phyloP scores from a whole-genome alignment of 2,797 vertebrate genomes.

The Streptopelia turtur region DNA sequence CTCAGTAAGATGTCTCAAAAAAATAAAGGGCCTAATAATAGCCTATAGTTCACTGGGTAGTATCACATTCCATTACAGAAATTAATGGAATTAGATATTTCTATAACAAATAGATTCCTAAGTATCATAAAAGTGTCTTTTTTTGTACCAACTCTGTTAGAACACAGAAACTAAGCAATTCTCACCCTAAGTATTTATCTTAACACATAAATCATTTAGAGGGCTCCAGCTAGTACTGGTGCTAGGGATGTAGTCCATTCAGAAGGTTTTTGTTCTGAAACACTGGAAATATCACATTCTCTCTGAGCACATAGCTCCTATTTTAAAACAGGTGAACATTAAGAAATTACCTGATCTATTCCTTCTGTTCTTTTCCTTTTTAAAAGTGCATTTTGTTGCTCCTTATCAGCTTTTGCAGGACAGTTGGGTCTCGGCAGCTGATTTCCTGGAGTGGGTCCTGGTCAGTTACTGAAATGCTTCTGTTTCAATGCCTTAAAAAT shows the following conservation, averaged over 20 bases:
- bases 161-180: not conserved
- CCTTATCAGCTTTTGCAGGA: conserved; percentile 88
- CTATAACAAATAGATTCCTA: not conserved
- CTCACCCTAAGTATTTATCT: not conserved
- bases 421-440: conserved; percentile 91
- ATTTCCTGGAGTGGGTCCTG: conserved; percentile 90
- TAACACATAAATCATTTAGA: not conserved
- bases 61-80: not conserved
- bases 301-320: not conserved
- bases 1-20: not conserved
- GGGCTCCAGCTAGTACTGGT: not conserved
- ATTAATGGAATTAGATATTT: not conserved
- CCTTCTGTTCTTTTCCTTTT: conserved; percentile 90
- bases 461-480: conserved; percentile 94
- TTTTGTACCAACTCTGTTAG: not conserved
- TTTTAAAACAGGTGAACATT: not conserved
- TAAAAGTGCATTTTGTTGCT: conserved; percentile 83
- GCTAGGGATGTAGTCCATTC: not conserved
- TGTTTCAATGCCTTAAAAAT: conserved; percentile 88
- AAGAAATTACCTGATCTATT: conserved; percentile 85
- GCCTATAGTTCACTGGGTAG: not conserved
- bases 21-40: not conserved
- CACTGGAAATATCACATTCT: not conserved
- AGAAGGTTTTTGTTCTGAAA: not conserved
- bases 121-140: not conserved